phyloP scores from a whole-genome alignment of 1,140 invertebrate species.

The Drosophila ananassae region DNA sequence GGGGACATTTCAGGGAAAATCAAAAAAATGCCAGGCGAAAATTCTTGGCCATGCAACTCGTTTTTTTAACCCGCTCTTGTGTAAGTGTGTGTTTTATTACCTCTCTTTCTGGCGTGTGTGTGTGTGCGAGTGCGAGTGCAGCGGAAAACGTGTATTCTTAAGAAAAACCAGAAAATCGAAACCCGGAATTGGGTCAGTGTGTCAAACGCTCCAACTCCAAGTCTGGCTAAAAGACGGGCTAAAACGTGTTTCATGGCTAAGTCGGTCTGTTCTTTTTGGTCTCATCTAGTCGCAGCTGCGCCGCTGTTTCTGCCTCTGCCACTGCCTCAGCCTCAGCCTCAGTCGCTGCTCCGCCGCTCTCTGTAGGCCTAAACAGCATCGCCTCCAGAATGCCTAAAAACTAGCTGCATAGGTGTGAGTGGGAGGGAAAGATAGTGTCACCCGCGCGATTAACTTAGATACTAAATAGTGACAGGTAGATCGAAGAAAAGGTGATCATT shows the following conservation, averaged over 20 bases:
- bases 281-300: conserved; percentile 55
- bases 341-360: conserved; percentile 9
- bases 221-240: conserved; percentile 53
- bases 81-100: conserved; percentile 5
- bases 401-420: conserved; percentile 14
- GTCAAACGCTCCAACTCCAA: conserved; percentile 54
- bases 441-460: conserved; percentile 34
- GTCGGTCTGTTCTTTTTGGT: conserved; percentile 69
- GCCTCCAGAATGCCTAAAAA: conserved; percentile 36
- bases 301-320: neutral
- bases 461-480: no score
- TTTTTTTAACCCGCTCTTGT: conserved; percentile 50
- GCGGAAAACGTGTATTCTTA: conserved; percentile 80
- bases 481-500: no score
- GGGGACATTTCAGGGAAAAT: conserved; percentile 5
- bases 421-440: conserved; percentile 37
- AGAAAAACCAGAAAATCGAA: conserved; percentile 83
- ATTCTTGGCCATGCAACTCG: conserved; percentile 69
- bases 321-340: conserved; percentile 9
- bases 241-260: conserved; percentile 66
- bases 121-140: conserved; percentile 42
- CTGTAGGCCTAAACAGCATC: conserved; percentile 49
- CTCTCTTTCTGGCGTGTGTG: conserved; percentile 15
- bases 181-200: conserved; percentile 81
- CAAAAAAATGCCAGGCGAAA: conserved; percentile 54